A percentile compares a stretch with the other conserved stretches of the same genome.
These are phyloP conservation scores for Nymphalis io DNA, from an alignment of 1,140 invertebrate genomes.

Conservation along the genomic window DNA sequence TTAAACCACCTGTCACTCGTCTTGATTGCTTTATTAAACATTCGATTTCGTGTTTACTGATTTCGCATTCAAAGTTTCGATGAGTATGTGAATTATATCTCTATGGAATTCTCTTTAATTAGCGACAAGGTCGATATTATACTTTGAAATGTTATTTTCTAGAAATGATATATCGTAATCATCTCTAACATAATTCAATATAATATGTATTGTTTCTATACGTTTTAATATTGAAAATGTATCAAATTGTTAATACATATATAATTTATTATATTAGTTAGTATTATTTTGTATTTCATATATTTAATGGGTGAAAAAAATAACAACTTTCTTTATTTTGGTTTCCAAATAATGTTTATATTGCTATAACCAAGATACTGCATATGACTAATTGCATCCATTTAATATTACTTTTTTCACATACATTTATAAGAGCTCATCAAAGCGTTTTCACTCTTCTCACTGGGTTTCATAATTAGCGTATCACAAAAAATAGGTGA, in stretches of 20 bases:
- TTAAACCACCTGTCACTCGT: conserved; percentile 21
- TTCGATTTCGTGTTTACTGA: conserved; percentile 52
- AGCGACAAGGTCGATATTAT: conserved; percentile 10
- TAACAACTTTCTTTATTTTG: no score
- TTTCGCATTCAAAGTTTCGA: conserved; percentile 37
- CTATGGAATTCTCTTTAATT: conserved; percentile 39
- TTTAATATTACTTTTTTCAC: background rate
- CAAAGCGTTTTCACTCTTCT: conserved; percentile 15
- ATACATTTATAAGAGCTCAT: conserved; percentile 7
- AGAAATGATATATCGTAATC: conserved; percentile 5
- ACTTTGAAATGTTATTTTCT: conserved; percentile 1
- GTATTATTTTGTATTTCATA: no score
- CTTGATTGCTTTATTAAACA: conserved; percentile 21
- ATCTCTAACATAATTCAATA: no score
- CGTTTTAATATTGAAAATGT: no score
- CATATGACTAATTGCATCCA: background rate
- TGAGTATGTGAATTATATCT: conserved; percentile 32
- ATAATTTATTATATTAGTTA: no score
- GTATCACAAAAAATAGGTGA: conserved; percentile 18
- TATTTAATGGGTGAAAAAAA: no score
- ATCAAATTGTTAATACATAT: no score
- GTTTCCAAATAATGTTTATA: no score
- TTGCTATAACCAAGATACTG: no score
- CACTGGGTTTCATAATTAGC: conserved; percentile 20
- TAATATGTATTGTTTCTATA: no score